These are phyloP conservation scores for Metaphire vulgaris DNA, from an alignment of 1,140 invertebrate genomes.

Conservation along the genomic window DNA sequence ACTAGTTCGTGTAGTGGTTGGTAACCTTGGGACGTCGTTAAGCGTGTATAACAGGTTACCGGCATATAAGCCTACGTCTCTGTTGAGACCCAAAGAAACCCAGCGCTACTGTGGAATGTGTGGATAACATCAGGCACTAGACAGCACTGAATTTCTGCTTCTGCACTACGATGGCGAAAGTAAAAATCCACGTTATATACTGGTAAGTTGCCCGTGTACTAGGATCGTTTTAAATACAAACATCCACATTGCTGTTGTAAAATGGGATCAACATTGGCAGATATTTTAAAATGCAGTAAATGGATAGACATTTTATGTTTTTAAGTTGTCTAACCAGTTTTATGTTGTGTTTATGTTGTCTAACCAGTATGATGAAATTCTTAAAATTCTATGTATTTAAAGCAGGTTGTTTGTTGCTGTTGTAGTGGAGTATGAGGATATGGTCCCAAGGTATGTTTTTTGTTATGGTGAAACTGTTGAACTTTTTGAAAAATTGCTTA, in stretches of 20 bases:
- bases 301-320: not conserved
- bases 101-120: no score
- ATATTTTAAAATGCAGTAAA: not conserved
- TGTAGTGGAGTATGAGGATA: not conserved
- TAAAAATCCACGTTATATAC: not conserved
- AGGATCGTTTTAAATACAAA: not conserved
- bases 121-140: no score
- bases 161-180: not conserved
- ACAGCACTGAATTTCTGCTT: no score
- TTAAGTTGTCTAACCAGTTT: not conserved
- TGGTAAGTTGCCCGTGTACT: not conserved
- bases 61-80: no score
- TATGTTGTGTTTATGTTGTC: not conserved
- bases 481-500: not conserved
- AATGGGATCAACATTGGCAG: not conserved
- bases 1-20: no score
- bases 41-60: no score
- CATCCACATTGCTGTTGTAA: not conserved
- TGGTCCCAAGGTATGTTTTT: not conserved
- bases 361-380: no score
- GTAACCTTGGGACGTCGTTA: no score
- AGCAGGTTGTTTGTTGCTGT: no score
- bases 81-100: no score
- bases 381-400: no score
- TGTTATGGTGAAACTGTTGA: not conserved